Evolutionary conservation across 2,888 invertebrate genomes (phyloP), one percentile per base, ranked within the genome.

Genomic region (Polylopha cassiicola): DNA sequence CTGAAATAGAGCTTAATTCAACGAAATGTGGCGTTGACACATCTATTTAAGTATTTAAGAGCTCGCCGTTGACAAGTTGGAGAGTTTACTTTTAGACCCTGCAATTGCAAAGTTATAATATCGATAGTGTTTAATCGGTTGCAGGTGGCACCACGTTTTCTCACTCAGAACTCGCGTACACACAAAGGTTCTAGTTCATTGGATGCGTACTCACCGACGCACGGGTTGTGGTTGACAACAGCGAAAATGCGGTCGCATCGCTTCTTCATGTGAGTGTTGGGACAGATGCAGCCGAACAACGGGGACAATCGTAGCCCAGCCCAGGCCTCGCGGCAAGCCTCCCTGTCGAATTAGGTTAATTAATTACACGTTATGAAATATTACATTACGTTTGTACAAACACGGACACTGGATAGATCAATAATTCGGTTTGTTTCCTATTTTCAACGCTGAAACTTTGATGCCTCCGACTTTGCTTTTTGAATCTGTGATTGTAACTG

Each of bases 271-370:
- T 94, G 93, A 58, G 93, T 94, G 77, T 93, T 94, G 53, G 95
- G 95, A 70, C 95, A 96, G 71, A 95, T 95, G 85, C 95, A 96
- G 32, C 95, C 96, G 76, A 95, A 96, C 88, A 96, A 92, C 1
- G 95, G 95, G 13, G 95, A 94, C 48, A 93, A 87, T 41, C 95
- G 90, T 38, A 96, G 87, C 61, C 94, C 93, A 50, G 92, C 91
- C 95, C 95, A 96, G 29, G 95, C 91, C 61, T 94, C 93, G 65
- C 94, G 93, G 66, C 95, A 96, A 32, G 91, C 87, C 61, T 93
- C 93, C 79, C 95, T 95, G 63, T 11, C 16, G 82, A 29, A 75
- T 14, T 3, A 16, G 18, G 18, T 29, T 17, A 29, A 3, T 9
- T n/a, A 21, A 8, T n/a, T n/a, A n/a, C n/a, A n/a, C n/a, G n/a